Evolutionary conservation across 1,140 invertebrate genomes (phyloP).

Genomic region (Battus philenor): DNA sequence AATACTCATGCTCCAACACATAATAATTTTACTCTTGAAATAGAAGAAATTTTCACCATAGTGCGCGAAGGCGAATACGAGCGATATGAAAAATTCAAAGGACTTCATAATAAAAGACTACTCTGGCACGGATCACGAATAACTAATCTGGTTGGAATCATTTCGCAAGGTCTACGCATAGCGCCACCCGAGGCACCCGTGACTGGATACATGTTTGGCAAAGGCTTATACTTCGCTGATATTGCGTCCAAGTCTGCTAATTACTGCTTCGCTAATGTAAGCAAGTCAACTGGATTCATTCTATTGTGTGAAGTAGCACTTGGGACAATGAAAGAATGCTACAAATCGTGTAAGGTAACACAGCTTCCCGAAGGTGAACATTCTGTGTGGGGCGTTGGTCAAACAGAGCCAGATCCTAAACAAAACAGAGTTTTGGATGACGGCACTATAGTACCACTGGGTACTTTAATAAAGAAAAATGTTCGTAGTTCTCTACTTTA

Average conservation of each 20-base stretch:
- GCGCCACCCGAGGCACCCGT: conserved; percentile 2
- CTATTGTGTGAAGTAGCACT: conserved; percentile 19
- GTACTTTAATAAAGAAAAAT: conserved; percentile 22
- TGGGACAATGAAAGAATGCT: conserved; percentile 19
- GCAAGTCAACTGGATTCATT: conserved; percentile 6
- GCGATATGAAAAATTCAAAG: conserved; percentile 13
- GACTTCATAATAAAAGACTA: conserved; percentile 13
- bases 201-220: conserved; percentile 20
- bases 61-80: conserved; percentile 17
- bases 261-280: conserved; percentile 10
- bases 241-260: conserved; percentile 18
- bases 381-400: conserved; percentile 20
- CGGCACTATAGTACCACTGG: conserved; percentile 17
- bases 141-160: conserved; percentile 18
- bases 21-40: conserved; percentile 1
- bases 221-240: conserved; percentile 22
- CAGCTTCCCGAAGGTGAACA: conserved; percentile 8
- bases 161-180: conserved; percentile 18
- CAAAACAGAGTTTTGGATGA: neutral
- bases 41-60: conserved; percentile 16
- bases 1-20: conserved; percentile 16
- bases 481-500: neutral
- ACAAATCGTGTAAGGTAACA: neutral
- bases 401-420: conserved; percentile 16
- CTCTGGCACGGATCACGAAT: conserved; percentile 21